These are phyloP conservation scores for Drosophila limbata DNA, from an alignment of 2,888 invertebrate species.

Conservation along the genomic window DNA sequence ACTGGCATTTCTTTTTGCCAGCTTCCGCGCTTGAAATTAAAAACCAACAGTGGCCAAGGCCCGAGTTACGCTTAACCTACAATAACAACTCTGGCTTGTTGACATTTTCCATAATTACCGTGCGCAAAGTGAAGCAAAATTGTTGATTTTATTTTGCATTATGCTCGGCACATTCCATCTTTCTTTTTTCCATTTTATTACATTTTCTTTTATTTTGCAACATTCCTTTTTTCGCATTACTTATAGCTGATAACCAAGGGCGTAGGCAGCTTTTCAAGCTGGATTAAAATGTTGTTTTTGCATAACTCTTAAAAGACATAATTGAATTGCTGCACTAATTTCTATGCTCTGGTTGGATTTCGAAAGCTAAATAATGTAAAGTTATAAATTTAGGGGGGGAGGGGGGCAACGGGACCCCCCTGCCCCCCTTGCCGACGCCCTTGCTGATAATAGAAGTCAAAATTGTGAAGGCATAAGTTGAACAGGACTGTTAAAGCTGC, in stretches of 20 bases:
- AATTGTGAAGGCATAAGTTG: conserved; percentile 1
- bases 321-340: no score
- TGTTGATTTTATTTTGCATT: conserved; percentile 78
- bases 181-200: conserved; percentile 14
- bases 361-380: no score
- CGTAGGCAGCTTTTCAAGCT: no score
- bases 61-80: conserved; percentile 71
- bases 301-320: no score
- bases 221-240: conserved; percentile 34
- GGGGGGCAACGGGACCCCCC: no score
- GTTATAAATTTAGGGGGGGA: no score
- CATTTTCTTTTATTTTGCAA: conserved; percentile 11
- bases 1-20: conserved; percentile 39
- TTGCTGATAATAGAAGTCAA: conserved; percentile 20
- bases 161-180: conserved; percentile 45
- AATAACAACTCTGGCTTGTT: conserved; percentile 72
- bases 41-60: conserved; percentile 79
- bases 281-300: no score
- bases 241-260: conserved; percentile 23
- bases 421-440: no score
- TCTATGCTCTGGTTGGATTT: no score
- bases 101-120: conserved; percentile 82
- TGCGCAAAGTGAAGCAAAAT: conserved; percentile 74
- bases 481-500: conserved; percentile 5
- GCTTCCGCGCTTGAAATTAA: conserved; percentile 77